These are phyloP conservation scores for Emydocephalus ijimae DNA, from an alignment of 2,113 vertebrate genomes.

Conservation along the genomic window DNA sequence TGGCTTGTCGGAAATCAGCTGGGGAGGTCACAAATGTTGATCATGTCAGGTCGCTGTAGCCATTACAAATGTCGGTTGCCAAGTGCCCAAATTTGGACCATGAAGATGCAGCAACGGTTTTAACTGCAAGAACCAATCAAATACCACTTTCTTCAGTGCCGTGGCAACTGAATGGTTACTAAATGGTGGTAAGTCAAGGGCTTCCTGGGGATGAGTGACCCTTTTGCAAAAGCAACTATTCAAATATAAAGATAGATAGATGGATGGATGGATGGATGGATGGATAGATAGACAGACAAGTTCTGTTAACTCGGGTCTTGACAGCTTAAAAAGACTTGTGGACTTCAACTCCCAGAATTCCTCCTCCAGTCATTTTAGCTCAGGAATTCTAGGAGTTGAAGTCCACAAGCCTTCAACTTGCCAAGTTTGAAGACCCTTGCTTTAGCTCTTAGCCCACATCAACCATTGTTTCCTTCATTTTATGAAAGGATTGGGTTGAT, in stretches of 20 bases:
- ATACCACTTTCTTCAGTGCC: not conserved
- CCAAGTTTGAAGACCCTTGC: no score
- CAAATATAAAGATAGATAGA: no score
- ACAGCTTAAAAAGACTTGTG: no score
- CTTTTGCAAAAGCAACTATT: not conserved
- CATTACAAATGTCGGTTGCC: not conserved
- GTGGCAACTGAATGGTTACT: not conserved
- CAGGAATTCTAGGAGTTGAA: no score
- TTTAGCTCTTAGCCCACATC: not conserved
- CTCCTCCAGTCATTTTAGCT: no score
- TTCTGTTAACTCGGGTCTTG: not conserved
- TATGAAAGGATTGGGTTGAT: not conserved
- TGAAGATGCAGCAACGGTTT: not conserved
- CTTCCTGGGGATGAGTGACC: not conserved
- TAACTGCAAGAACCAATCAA: not conserved
- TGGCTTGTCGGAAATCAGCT: no score
- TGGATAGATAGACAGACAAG: no score
- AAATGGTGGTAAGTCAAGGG: not conserved
- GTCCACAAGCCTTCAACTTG: no score
- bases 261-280: no score
- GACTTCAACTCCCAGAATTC: no score
- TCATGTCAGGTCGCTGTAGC: not conserved
- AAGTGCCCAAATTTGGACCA: not conserved
- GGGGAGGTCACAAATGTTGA: no score
- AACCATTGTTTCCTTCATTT: not conserved